Conservation (phyloP, 2,797 vertebrate species). For the Gambelia wislizenii region DNA sequence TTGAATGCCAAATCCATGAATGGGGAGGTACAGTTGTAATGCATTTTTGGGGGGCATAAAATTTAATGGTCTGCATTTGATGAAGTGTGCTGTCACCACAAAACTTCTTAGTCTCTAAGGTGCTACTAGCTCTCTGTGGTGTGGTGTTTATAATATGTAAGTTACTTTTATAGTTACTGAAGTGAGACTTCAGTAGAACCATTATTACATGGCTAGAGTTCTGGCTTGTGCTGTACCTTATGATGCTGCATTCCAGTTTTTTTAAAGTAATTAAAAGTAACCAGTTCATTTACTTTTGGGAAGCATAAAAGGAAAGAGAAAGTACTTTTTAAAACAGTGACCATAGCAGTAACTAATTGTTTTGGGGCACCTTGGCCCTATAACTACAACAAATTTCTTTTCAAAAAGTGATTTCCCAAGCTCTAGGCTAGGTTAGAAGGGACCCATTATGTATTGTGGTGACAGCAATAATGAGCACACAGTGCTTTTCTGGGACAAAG, state of each 20-base stretch:
- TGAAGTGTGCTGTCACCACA: too few relatives aligned
- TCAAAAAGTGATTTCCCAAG: not conserved
- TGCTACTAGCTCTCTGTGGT: too few relatives aligned
- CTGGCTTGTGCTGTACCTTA: not conserved
- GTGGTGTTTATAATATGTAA: too few relatives aligned
- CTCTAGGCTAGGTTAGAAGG: not conserved
- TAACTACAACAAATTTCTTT: not conserved
- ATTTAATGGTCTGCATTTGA: too few relatives aligned
- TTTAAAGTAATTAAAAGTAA: not conserved
- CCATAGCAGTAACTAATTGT: not conserved
- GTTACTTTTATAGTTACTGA: not conserved
- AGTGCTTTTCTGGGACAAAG: not conserved
- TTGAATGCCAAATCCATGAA: too few relatives aligned
- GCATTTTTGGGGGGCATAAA: too few relatives aligned
- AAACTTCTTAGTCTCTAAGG: too few relatives aligned
- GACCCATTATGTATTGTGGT: not conserved
- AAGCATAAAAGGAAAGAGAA: not conserved
- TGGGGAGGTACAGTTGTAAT: too few relatives aligned
- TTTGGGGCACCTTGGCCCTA: not conserved
- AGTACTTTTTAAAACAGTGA: not conserved
- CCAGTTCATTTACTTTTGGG: not conserved
- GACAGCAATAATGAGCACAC: not conserved
- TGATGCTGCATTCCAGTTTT: not conserved
- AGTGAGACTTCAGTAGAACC: not conserved
- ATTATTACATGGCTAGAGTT: not conserved